Conservation (phyloP, 2,113 vertebrate genomes). For the Polyodon spathula region DNA sequence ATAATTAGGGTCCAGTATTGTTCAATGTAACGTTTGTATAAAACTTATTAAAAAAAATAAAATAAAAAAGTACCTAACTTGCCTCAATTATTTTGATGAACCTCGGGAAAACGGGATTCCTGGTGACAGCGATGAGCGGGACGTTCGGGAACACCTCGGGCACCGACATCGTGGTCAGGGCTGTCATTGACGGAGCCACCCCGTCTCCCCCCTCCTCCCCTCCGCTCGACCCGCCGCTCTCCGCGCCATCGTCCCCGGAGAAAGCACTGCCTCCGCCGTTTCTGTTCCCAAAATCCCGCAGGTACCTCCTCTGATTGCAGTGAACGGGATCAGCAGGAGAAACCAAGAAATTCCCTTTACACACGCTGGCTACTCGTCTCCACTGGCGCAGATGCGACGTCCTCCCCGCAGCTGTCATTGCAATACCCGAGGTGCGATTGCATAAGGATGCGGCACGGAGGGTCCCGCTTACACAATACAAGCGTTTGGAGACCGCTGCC, state of each 20-base stretch:
- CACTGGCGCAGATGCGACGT: constrained; percentile 24
- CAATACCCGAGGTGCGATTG: neutral
- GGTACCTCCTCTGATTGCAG: constrained; percentile 23
- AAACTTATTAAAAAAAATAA: no score
- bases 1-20: no score
- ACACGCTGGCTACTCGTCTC: constrained; percentile 22
- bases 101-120: constrained; percentile 90
- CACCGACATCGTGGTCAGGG: constrained; percentile 81
- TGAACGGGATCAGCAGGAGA: neutral
- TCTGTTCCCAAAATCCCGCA: constrained; percentile 39
- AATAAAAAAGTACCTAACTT: no score
- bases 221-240: constrained; percentile 47
- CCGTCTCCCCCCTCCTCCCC: constrained; percentile 55
- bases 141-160: constrained; percentile 88
- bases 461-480: constrained; percentile 17
- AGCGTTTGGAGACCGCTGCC: constrained; percentile 7
- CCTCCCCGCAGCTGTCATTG: constrained; percentile 21
- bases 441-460: constrained; percentile 7
- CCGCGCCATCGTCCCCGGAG: constrained; percentile 49
- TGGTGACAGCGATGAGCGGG: constrained; percentile 81
- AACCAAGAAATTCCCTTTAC: neutral
- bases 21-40: no score
- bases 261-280: constrained; percentile 37
- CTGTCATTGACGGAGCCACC: constrained; percentile 64
- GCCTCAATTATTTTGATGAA: constrained; percentile 98